These are phyloP conservation scores for Nomada lathburiana DNA, from an alignment of 2,888 invertebrate genomes.

Conservation along the genomic window DNA sequence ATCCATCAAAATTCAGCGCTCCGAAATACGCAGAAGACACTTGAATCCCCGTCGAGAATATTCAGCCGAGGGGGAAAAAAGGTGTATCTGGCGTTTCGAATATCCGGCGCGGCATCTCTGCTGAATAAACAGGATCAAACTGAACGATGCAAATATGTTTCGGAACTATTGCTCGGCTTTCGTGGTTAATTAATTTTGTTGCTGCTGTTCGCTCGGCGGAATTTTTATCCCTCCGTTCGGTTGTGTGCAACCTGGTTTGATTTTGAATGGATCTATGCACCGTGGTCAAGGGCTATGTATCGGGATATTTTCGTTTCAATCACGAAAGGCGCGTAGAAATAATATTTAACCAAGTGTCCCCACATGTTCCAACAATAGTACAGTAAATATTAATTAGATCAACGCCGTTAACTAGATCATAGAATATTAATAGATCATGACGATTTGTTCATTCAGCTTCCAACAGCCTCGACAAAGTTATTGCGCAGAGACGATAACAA, in stretches of 20 bases:
- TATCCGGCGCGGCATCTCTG: neutral
- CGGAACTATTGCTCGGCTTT: too few relatives aligned
- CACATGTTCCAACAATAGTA: neutral
- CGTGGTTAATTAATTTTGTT: too few relatives aligned
- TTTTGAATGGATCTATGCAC: too few relatives aligned
- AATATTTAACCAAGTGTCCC: neutral
- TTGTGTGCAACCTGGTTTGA: too few relatives aligned
- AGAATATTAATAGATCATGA: too few relatives aligned
- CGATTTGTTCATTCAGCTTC: too few relatives aligned
- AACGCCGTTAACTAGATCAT: too few relatives aligned
- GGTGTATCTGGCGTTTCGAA: neutral
- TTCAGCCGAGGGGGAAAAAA: neutral
- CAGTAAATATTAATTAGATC: neutral
- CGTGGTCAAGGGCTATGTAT: too few relatives aligned
- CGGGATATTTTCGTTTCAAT: neutral
- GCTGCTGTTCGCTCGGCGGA: too few relatives aligned
- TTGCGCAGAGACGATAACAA: neutral
- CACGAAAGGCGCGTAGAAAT: neutral
- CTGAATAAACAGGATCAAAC: neutral
- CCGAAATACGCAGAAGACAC: constrained; percentile 16
- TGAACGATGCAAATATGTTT: neutral
- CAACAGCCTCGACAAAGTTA: too few relatives aligned
- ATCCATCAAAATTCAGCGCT: constrained; percentile 10
- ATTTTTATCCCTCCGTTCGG: too few relatives aligned
- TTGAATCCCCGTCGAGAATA: constrained; percentile 13